Evolutionary conservation across 1,140 invertebrate species (phyloP).

Genomic region (Aphis gossypii): DNA sequence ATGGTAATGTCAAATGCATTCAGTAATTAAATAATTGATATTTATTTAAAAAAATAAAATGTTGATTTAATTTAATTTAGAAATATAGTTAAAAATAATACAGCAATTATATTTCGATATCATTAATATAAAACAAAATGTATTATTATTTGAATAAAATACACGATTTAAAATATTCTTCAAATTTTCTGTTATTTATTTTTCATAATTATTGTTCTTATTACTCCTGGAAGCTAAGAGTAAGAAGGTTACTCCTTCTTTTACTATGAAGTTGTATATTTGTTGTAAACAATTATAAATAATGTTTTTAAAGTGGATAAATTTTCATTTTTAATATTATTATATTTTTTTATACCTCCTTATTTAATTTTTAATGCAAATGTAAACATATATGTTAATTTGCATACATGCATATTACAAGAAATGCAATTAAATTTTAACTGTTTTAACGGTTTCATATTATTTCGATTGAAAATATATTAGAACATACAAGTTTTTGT

Average conservation of each 20-base stretch:
- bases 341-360: not conserved
- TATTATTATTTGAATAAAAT: not conserved
- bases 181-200: too few species aligned
- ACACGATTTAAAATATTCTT: too few species aligned
- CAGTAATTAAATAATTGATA: not conserved
- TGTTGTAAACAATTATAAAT: not conserved
- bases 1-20: not conserved
- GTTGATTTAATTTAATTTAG: not conserved
- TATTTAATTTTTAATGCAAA: too few species aligned
- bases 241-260: not conserved
- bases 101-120: not conserved
- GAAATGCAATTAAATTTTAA: not conserved
- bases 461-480: not conserved
- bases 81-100: not conserved
- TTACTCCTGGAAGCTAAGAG: too few species aligned
- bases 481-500: not conserved
- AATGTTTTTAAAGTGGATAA: not conserved
- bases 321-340: not conserved
- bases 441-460: not conserved
- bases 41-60: not conserved
- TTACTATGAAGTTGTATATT: not conserved
- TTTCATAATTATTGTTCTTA: not conserved
- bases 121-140: not conserved
- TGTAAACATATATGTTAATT: not conserved
- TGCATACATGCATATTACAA: not conserved